Evolutionary conservation across 2,888 invertebrate genomes (phyloP), one percentile per base, ranked within the genome.

Genomic region (Aromia moschata): DNA sequence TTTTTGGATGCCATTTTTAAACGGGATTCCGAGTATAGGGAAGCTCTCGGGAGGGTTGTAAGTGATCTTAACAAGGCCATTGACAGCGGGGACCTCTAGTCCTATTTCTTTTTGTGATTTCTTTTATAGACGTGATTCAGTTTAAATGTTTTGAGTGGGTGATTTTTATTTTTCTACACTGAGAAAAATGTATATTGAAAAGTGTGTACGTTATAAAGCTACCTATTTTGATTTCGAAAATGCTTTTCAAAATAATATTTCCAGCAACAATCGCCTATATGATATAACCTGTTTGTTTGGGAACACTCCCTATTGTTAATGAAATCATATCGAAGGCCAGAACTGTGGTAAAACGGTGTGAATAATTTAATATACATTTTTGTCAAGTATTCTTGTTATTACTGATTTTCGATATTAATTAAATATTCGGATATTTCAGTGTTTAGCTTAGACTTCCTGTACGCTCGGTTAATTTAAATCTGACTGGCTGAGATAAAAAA

Each of bases 1-100:
- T 84, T 91, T 65, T 78, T 91, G 71, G 90, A 91, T 70, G 80
- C 82, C 18, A 77, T 87, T 33, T 91, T 91, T 74, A 83, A 83
- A 62, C 77, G 83, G 30, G 85, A 87, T 68, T 86, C 88, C 4
- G 85, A 86, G 44, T 86, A 88, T 76, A 83, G 85, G 58, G 86
- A 86, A 41, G 77, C 84, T 4, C 83, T 90, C 77, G 85, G 85
- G 1, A 83, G 85, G 70, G 85, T 91, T 58, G 88, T 89, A 12
- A 75, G 81, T 9, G 89, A 89, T 75, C 84, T 91, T 72, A 88
- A 90, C 74, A 84, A 83, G 69, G 85, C 86, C 65, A 84, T 87
- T 76, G 87, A 87, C 61, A 84, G 81, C 66, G 87, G 86, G 12
- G 85, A 86, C 69, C 83, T 87, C 72, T 87, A 83, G 65, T 68